These are phyloP conservation scores for Basileuterus tristriatus DNA, from an alignment of 2,797 vertebrate species.

Conservation along the genomic window DNA sequence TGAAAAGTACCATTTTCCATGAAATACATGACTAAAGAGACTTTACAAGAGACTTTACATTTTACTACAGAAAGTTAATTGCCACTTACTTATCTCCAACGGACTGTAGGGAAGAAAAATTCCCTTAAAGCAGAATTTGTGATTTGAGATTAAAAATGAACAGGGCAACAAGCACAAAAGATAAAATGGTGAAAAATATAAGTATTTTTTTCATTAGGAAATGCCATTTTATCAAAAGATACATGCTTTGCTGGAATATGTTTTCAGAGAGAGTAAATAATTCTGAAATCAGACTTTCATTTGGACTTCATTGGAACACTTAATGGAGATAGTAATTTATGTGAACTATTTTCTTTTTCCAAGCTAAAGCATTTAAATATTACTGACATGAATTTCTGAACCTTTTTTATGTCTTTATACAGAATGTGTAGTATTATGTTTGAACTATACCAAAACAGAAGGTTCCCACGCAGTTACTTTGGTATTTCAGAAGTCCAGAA, in stretches of 20 bases:
- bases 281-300: neutral
- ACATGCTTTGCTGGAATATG: neutral
- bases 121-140: neutral
- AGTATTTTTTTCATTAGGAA: neutral
- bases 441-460: neutral
- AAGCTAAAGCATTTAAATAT: neutral
- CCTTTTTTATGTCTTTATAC: neutral
- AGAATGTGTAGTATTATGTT: neutral
- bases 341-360: neutral
- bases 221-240: neutral
- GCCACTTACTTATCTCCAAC: neutral
- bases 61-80: constrained; percentile 32
- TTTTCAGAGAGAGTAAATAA: neutral
- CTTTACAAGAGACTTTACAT: neutral
- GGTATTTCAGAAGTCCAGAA: neutral
- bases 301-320: neutral
- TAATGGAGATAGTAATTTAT: neutral
- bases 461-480: neutral
- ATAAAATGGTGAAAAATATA: neutral
- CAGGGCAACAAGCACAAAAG: neutral
- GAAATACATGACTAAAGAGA: neutral
- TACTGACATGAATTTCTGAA: neutral
- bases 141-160: constrained; percentile 4
- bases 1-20: constrained; percentile 16
- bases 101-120: neutral